These are phyloP conservation scores for Orchestia grillus DNA, from an alignment of 1,140 invertebrate species.

Conservation along the genomic window DNA sequence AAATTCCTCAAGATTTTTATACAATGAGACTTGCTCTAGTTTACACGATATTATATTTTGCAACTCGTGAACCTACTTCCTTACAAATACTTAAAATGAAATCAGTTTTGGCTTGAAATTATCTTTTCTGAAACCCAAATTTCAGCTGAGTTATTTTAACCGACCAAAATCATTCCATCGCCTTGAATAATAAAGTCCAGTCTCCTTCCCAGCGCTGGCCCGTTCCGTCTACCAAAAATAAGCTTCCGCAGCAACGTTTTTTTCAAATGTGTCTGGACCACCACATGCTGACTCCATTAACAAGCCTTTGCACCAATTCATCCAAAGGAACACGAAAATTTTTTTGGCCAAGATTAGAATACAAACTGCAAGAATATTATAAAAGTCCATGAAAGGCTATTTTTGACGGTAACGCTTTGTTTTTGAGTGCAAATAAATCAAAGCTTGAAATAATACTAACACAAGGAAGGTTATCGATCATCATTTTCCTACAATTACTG, in stretches of 20 bases:
- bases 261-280: not conserved
- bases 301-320: not conserved
- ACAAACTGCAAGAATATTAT: too few relatives aligned
- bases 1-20: too few relatives aligned
- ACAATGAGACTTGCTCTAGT: too few relatives aligned
- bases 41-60: too few relatives aligned
- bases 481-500: not conserved
- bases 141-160: not conserved
- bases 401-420: not conserved
- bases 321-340: not conserved
- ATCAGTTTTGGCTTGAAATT: too few relatives aligned
- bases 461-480: not conserved
- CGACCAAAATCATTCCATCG: too few relatives aligned
- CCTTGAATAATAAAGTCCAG: not conserved
- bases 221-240: not conserved
- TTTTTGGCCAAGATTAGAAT: not conserved
- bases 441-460: not conserved
- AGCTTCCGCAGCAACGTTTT: too few relatives aligned
- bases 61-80: too few relatives aligned
- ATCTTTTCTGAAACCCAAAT: not conserved
- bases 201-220: not conserved
- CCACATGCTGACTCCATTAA: not conserved
- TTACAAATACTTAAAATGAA: too few relatives aligned
- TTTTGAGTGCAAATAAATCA: not conserved
- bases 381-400: too few relatives aligned